A percentile compares a stretch with the other conserved stretches of the same genome.
These are phyloP conservation scores for Danio aesculapii DNA, from an alignment of 2,797 vertebrate genomes.

Conservation along the genomic window DNA sequence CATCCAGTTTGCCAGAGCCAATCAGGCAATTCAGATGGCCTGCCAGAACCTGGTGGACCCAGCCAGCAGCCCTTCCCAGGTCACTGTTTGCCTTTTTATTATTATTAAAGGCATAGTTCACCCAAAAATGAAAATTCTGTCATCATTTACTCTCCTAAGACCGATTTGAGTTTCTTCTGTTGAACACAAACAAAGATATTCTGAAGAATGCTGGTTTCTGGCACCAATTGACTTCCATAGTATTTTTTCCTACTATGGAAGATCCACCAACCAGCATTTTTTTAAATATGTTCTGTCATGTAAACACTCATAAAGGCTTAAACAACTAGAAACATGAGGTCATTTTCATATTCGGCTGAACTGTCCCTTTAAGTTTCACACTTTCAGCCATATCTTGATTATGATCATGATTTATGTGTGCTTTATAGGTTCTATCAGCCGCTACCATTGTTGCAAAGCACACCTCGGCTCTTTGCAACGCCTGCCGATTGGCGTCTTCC, in stretches of 20 bases:
- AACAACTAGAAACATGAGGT: too few species aligned
- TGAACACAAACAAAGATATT: not conserved
- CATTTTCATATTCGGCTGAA: too few species aligned
- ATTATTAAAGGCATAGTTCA: too few species aligned
- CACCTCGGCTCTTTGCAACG: conserved; percentile 95
- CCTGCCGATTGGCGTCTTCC: conserved; percentile 95
- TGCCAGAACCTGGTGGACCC: conserved; percentile 98
- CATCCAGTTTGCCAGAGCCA: conserved; percentile 95
- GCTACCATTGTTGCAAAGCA: conserved; percentile 98
- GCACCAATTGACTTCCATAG: too few species aligned
- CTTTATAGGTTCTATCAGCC: conserved; percentile 90
- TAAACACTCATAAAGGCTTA: too few species aligned
- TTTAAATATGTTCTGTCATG: not conserved
- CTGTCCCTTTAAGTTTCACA: too few species aligned
- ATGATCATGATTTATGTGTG: conserved; percentile 32
- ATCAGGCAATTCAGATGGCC: conserved; percentile 98
- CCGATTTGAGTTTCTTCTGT: too few species aligned
- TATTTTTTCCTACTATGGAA: too few species aligned
- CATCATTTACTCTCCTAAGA: too few species aligned
- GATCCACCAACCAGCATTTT: not conserved
- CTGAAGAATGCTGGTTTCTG: too few species aligned
- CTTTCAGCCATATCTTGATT: too few species aligned
- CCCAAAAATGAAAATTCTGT: too few species aligned
- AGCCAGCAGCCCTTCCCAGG: conserved; percentile 96
- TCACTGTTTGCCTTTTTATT: conserved; percentile 66